Conservation (phyloP, 2,797 vertebrate genomes). For the Hyperoplus immaculatus region DNA sequence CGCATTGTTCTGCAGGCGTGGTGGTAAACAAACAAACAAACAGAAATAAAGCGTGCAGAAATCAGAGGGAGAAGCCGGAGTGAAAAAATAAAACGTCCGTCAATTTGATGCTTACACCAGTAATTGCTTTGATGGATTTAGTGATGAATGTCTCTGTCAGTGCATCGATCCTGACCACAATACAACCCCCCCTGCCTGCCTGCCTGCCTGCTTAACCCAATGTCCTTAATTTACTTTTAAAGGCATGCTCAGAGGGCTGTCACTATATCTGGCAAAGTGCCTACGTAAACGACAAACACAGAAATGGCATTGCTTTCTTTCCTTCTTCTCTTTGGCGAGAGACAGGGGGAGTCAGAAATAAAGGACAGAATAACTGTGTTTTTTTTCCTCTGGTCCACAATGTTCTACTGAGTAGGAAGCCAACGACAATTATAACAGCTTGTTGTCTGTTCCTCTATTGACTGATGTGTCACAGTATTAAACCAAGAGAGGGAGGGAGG, state of each 20-base stretch:
- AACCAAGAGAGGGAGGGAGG: neutral
- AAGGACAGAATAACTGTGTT: conserved; percentile 27
- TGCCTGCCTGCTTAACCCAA: conserved; percentile 31
- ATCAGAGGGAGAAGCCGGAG: conserved; percentile 14
- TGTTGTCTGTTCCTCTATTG: conserved; percentile 27
- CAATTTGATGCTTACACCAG: conserved; percentile 51
- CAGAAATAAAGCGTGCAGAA: neutral
- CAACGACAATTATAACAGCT: conserved; percentile 27
- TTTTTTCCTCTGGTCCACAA: conserved; percentile 20
- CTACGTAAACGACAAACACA: conserved; percentile 51
- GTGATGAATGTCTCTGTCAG: conserved; percentile 53
- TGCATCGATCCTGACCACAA: conserved; percentile 41
- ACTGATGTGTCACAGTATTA: conserved; percentile 39
- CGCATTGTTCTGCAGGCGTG: conserved; percentile 68
- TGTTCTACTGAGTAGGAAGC: conserved; percentile 50
- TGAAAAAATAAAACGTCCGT: conserved; percentile 31
- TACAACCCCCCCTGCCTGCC: conserved; percentile 7
- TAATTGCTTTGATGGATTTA: conserved; percentile 66
- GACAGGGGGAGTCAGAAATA: neutral
- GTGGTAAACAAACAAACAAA: conserved; percentile 65
- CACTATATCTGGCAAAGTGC: conserved; percentile 57
- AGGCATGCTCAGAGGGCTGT: conserved; percentile 54
- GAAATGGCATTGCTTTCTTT: conserved; percentile 25
- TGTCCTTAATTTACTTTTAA: conserved; percentile 57
- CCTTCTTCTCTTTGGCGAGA: conserved; percentile 3